Evolutionary conservation across 2,113 vertebrate genomes (phyloP).

Genomic region (Actenoides hombroni): DNA sequence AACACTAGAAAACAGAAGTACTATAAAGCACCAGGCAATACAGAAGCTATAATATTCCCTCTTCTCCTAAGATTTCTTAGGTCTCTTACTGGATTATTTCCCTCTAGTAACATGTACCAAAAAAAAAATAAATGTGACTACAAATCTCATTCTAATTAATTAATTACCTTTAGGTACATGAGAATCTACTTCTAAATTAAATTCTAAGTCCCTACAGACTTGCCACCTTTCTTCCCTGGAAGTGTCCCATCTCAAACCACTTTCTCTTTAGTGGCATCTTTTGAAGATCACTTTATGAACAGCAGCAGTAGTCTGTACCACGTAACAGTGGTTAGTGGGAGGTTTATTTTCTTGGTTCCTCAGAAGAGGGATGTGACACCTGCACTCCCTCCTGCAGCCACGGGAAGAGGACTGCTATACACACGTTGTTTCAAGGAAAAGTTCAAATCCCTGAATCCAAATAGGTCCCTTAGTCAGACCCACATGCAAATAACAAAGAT

Average conservation of each 20-base stretch:
- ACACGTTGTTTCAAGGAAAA: background rate
- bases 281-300: background rate
- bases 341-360: background rate
- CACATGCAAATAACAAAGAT: background rate
- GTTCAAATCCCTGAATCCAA: background rate
- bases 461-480: background rate
- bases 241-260: background rate
- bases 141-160: background rate
- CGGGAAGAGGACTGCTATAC: background rate
- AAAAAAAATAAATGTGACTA: background rate
- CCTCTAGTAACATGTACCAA: background rate
- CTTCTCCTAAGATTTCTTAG: background rate
- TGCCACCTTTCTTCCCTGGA: background rate
- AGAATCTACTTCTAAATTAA: background rate
- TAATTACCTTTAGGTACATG: background rate
- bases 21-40: background rate
- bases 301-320: background rate
- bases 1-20: background rate
- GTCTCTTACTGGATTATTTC: background rate
- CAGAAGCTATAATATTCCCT: background rate
- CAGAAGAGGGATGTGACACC: background rate
- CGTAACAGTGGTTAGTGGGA: accelerated
- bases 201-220: background rate
- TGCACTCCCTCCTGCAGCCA: background rate
- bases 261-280: background rate